Evolutionary conservation across 2,113 vertebrate genomes (phyloP).

Genomic region (Tricholaema leucomelas): DNA sequence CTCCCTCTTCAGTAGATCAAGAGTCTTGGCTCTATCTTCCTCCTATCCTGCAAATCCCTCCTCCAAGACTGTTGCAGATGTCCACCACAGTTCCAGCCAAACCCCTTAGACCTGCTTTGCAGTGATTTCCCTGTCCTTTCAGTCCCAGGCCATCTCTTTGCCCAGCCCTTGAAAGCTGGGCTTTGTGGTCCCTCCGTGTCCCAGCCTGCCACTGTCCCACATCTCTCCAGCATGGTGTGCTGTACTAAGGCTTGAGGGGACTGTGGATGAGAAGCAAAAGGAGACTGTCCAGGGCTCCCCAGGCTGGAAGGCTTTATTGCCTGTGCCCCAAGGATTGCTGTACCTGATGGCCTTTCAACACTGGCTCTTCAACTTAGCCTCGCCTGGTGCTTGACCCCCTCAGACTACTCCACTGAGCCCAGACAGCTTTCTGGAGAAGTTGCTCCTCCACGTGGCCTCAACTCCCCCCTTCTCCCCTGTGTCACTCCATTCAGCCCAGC

Average conservation of each 20-base stretch:
- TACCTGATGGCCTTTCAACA: background rate
- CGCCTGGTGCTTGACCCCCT: background rate
- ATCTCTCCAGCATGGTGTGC: background rate
- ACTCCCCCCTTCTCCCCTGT: background rate
- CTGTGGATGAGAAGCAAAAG: background rate
- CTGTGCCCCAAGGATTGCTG: background rate
- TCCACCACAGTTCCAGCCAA: background rate
- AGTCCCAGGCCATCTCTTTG: background rate
- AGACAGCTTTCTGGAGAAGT: fast-evolving
- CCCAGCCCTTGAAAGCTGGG: background rate
- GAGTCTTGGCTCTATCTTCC: background rate
- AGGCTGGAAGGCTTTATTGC: background rate
- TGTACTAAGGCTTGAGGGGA: background rate
- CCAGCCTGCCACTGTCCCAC: background rate
- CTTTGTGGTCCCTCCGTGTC: background rate
- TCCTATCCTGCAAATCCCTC: background rate
- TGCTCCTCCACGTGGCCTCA: background rate
- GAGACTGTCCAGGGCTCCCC: background rate
- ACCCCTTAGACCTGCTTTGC: background rate
- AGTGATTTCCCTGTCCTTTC: background rate
- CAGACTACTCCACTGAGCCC: background rate
- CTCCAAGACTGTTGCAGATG: background rate
- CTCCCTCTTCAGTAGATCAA: background rate
- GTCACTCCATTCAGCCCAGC: background rate
- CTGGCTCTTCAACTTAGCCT: background rate